phyloP scores from a whole-genome alignment of 1,140 invertebrate species.

The Helicoverpa zea region DNA sequence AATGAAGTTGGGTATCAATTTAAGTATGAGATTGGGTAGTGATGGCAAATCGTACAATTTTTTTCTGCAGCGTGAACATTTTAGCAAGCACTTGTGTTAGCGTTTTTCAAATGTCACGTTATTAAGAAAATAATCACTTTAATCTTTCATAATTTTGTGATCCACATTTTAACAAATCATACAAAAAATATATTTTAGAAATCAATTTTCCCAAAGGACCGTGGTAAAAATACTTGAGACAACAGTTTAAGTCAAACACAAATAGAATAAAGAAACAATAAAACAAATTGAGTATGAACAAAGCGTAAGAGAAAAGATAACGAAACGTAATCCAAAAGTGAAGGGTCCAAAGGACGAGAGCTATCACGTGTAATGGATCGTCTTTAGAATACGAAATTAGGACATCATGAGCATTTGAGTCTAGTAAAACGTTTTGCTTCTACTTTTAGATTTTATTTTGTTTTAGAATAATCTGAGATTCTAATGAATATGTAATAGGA shows the following conservation, averaged over 20 bases:
- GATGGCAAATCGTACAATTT: too few species aligned
- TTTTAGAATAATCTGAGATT: not conserved
- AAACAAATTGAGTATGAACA: constrained; percentile 27
- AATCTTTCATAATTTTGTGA: too few species aligned
- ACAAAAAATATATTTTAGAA: not conserved
- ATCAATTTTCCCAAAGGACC: not conserved
- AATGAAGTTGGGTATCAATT: too few species aligned
- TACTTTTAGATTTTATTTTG: not conserved
- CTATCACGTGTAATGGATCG: constrained; percentile 4
- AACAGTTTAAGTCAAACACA: not conserved
- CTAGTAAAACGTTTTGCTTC: not conserved
- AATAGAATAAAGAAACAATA: constrained; percentile 7
- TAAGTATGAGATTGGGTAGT: too few species aligned
- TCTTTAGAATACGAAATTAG: not conserved
- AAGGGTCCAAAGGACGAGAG: not conserved
- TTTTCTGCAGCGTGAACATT: too few species aligned
- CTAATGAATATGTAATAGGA: not conserved
- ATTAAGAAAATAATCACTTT: too few species aligned
- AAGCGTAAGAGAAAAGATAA: constrained; percentile 9
- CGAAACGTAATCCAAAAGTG: not conserved
- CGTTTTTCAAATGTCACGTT: too few species aligned
- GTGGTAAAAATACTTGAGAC: not conserved
- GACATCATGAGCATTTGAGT: not conserved
- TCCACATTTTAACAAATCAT: too few species aligned
- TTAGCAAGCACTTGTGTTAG: too few species aligned